Base-by-base conservation (phyloP, 2,888 invertebrate genomes). In the Drosophila anomalipes region DNA sequence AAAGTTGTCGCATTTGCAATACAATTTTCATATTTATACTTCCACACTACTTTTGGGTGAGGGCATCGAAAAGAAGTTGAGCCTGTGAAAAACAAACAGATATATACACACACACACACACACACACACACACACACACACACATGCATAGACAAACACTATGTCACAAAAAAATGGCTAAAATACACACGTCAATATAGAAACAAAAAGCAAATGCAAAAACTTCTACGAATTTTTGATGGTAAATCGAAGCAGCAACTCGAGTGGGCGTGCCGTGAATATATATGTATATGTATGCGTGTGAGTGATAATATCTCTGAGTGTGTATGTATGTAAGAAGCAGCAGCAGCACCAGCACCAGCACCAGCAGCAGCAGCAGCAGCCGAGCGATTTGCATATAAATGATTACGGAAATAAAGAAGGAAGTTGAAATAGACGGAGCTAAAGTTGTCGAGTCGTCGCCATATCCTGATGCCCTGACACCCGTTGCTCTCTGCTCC, bases 391-490 rank as follows among this genome's bases (percentile, higher is more conserved):
- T 88, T 88, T 88, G 88, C 88, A 88, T 88, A 88, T 88, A 90
- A 88, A 88, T 88, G 91, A 88, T 89, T 84, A 89, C 89, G 89
- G 88, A 88, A 90, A 87, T 90, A 88, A 90, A 90, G 89, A 80
- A 89, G 89, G 88, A 88, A 88, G 89, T 89, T 79, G 85, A 83
- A 88, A 83, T 90, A 90, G 86, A 86, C 83, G 75, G 73, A 75
- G 70, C 62, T 62, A 70, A 72, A 76, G 74, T 77, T 77, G 65
- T 81, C 60, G 69, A 80, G 47, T 79, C 66, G 77, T 69, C 81
- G 68, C 49, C 74, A 69, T 35, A 69, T 57, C 41, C 70, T 52
- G 65, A 19, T 12, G 51, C 51, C 22, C 16, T 22, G 59, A 10
- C 32, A 32, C 32, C 58, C 4, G n/a, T 10, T 39, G 39, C 39